Conservation (phyloP, 2,113 vertebrate genomes). For the Sylvietta virens region DNA sequence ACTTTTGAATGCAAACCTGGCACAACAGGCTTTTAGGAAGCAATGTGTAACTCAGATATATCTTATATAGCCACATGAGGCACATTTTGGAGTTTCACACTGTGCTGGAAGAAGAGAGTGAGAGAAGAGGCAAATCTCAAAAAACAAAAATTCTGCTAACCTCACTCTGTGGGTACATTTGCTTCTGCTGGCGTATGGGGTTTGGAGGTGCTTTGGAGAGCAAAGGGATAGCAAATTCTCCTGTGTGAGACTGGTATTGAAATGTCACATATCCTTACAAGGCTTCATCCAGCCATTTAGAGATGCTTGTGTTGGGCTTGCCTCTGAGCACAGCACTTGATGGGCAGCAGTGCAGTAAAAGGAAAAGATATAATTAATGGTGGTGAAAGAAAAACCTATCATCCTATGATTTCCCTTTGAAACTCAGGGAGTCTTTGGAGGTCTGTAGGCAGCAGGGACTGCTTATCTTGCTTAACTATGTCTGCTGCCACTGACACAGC, state of each 20-base stretch:
- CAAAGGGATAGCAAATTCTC: not conserved
- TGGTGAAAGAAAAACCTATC: not conserved
- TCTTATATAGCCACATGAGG: not conserved
- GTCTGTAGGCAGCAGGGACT: not conserved
- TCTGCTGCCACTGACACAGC: not conserved
- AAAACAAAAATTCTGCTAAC: not conserved
- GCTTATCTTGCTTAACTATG: not conserved
- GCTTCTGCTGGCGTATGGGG: rapidly evolving
- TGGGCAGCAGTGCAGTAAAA: not conserved
- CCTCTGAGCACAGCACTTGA: not conserved
- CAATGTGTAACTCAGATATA: not conserved
- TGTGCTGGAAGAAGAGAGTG: not conserved
- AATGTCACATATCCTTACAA: not conserved
- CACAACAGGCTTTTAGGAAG: not conserved
- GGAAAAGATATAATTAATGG: not conserved
- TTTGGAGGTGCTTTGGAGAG: not conserved
- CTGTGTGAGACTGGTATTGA: not conserved
- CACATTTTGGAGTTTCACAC: not conserved
- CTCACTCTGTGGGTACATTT: not conserved
- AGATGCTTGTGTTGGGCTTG: not conserved
- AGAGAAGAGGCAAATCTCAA: not conserved
- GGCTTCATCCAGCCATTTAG: not conserved
- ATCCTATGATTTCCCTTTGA: not conserved
- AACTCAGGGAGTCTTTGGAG: not conserved
- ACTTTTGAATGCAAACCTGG: not conserved